Percentiles rank a stretch among this genome's conserved stretches.
phyloP scores from a whole-genome alignment of 2,113 vertebrate species.

The Cinclus mexicanus region DNA sequence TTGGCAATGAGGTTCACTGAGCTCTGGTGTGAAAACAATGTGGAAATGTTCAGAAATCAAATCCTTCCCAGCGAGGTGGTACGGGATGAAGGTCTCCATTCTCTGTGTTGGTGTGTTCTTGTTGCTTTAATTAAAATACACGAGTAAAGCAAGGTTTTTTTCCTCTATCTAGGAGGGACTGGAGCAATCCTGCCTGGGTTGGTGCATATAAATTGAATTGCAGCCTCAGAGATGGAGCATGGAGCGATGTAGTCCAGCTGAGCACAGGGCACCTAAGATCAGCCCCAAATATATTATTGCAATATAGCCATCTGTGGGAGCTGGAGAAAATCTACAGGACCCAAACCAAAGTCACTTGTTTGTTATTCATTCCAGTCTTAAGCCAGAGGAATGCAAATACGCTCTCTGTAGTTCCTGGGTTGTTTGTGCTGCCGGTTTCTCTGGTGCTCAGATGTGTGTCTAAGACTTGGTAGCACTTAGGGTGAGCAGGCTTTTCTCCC shows the following conservation, averaged over 20 bases:
- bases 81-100: accelerated
- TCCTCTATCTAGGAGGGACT: no score
- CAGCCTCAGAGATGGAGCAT: not conserved
- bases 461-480: not conserved
- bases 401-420: not conserved
- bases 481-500: not conserved
- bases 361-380: not conserved
- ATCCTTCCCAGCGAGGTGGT: not conserved
- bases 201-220: not conserved
- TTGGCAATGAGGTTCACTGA: not conserved
- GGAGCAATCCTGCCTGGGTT: not conserved
- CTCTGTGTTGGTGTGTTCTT: accelerated
- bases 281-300: not conserved
- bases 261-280: not conserved
- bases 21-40: not conserved
- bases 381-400: not conserved
- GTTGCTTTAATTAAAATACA: not conserved
- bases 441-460: not conserved
- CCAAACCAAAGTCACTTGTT: not conserved
- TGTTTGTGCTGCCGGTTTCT: not conserved
- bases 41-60: not conserved
- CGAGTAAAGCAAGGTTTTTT: not conserved
- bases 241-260: not conserved
- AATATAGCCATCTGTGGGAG: not conserved
- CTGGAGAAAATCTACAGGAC: not conserved